Evolutionary conservation across 2,113 vertebrate genomes (phyloP).

Genomic region (Hucho hucho): DNA sequence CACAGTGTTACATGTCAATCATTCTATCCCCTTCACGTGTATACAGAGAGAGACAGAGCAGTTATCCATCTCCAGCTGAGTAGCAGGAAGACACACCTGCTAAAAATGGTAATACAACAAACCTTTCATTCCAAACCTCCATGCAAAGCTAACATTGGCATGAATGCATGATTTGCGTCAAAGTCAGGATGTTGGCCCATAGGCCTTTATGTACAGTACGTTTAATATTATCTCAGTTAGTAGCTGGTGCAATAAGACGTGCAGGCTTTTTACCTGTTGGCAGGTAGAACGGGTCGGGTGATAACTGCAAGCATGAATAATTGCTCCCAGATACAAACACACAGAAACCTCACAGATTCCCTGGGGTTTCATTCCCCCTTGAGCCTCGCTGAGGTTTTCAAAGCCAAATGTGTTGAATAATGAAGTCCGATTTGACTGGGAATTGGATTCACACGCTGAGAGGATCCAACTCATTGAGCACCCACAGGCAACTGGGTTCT

Average conservation of each 20-base stretch:
- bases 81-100: no score
- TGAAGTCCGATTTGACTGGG: slow-evolving; percentile 25
- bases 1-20: not conserved
- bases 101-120: not conserved
- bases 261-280: slow-evolving; percentile 24
- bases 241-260: slow-evolving; percentile 11
- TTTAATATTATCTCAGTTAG: not conserved
- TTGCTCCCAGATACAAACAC: no score
- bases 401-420: slow-evolving; percentile 46
- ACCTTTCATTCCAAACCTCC: not conserved
- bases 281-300: slow-evolving; percentile 32
- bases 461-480: not conserved
- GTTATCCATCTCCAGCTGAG: no score
- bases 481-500: not conserved
- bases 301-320: slow-evolving; percentile 46
- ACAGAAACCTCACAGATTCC: slow-evolving; percentile 10
- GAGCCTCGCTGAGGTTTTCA: slow-evolving; percentile 25
- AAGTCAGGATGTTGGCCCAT: no score
- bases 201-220: no score
- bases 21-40: not conserved
- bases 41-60: not conserved
- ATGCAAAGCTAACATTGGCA: no score
- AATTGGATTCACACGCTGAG: not conserved
- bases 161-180: no score
- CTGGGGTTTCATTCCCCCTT: slow-evolving; percentile 22